phyloP scores from a whole-genome alignment of 2,113 vertebrate genomes.

The Shinisaurus crocodilurus region DNA sequence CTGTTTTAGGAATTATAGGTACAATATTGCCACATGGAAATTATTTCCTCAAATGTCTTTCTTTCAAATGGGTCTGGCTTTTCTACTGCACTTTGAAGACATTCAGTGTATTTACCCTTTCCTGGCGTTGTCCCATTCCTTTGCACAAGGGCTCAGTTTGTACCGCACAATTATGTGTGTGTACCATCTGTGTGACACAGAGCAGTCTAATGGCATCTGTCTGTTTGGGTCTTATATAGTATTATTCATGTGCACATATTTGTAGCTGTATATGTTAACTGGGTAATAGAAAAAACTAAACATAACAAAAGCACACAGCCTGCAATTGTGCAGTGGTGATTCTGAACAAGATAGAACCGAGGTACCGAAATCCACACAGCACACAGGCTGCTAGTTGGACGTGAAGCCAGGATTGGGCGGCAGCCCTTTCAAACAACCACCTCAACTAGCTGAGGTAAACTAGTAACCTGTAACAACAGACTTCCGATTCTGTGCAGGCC shows the following conservation, averaged over 20 bases:
- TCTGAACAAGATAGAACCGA: background rate
- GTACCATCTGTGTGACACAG: background rate
- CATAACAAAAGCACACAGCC: background rate
- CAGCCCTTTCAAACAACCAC: background rate
- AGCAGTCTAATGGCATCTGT: background rate
- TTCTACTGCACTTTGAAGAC: too few relatives aligned
- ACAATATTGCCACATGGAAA: background rate
- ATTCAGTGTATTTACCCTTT: background rate
- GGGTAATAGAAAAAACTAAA: background rate
- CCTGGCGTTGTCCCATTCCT: background rate
- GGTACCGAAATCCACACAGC: background rate
- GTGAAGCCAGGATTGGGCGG: background rate
- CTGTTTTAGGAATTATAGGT: background rate
- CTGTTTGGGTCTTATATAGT: too few relatives aligned
- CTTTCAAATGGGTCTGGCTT: background rate
- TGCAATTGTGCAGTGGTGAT: background rate
- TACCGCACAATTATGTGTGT: background rate
- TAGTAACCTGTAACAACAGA: background rate
- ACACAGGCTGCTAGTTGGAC: background rate
- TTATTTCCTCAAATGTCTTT: background rate
- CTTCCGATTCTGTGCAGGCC: background rate
- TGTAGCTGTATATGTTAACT: background rate
- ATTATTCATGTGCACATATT: background rate
- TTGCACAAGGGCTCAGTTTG: background rate
- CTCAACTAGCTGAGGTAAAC: background rate